Evolutionary conservation across 2,113 vertebrate species (phyloP), one percentile per base, ranked within the genome.

Genomic region (Stigmatopora nigra): DNA sequence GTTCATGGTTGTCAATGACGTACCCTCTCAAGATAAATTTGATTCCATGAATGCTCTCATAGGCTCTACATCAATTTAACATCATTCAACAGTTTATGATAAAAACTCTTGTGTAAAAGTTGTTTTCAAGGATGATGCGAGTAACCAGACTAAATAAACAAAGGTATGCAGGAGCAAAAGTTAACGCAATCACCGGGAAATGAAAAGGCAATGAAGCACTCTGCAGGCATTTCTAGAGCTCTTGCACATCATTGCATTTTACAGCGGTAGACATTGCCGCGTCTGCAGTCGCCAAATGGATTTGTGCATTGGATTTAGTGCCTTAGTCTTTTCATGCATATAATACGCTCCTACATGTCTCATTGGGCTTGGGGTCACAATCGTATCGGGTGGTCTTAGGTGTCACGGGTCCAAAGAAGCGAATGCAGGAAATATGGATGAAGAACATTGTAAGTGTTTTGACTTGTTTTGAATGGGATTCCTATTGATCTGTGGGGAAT

Each of bases 291-390:
- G 78, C 57, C 68, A 82, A 86, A 84, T 87, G 81, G 83, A 79
- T 81, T 80, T 80, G 62, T 75, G 75, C 75, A 76, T 68, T 12
- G 17, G 72, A 65, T 77, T 76, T 72, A 75, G 75, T 64, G 8
- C 62, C 65, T 73, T 61, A 44, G 85, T 78, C 64, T 80, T 78
- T 68, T 82, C 81, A 88, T 86, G 83, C 81, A 78, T 83, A 66
- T 82, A 55, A 84, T 81, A 63, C 19, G 61, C 69, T 76, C 51
- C 71, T 82, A 65, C 76, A 70, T 78, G 56, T 78, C 78, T 65
- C 72, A 4, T 44, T 41, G 63, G 82, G 70, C 74, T 71, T 62
- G 63, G 73, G 72, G 83, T 79, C 68, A 69, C 67, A 77, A 68
- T 60, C 65, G 35, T 63, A 73, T 46, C 66, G 63, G 52, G 76